These are phyloP conservation scores for Euplagia quadripunctaria DNA, from an alignment of 2,888 invertebrate species.

Conservation along the genomic window DNA sequence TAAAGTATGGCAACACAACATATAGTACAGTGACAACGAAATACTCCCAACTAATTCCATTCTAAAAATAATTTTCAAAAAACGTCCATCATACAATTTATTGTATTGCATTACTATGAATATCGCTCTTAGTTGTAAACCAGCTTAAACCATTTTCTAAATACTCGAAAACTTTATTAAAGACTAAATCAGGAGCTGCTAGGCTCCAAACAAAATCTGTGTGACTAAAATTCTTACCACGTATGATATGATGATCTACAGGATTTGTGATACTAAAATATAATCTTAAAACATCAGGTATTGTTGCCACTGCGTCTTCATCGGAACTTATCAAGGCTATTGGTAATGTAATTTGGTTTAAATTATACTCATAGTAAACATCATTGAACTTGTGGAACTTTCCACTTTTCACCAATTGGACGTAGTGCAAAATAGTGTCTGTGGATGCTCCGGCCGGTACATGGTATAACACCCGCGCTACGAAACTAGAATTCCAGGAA, in stretches of 20 bases:
- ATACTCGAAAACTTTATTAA: slow-evolving; percentile 63
- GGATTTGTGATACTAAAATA: slow-evolving; percentile 67
- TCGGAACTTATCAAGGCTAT: slow-evolving; percentile 70
- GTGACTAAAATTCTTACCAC: slow-evolving; percentile 65
- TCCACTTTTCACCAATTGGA: slow-evolving; percentile 64
- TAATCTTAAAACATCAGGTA: slow-evolving; percentile 64
- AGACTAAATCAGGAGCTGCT: slow-evolving; percentile 60
- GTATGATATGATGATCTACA: slow-evolving; percentile 69
- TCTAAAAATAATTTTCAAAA: neutral
- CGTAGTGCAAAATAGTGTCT: slow-evolving; percentile 72
- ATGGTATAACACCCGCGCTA: slow-evolving; percentile 65
- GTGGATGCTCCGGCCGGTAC: slow-evolving; percentile 75
- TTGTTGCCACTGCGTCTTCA: slow-evolving; percentile 68
- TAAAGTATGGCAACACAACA: slow-evolving; percentile 39
- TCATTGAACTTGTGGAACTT: slow-evolving; percentile 69
- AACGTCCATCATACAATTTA: neutral
- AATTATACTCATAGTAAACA: slow-evolving; percentile 53
- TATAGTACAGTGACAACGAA: slow-evolving; percentile 10
- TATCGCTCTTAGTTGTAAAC: slow-evolving; percentile 12
- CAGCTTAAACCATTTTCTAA: slow-evolving; percentile 48
- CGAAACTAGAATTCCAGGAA: slow-evolving; percentile 57
- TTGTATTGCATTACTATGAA: slow-evolving; percentile 7
- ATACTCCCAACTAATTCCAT: slow-evolving; percentile 8
- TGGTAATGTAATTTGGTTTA: slow-evolving; percentile 63
- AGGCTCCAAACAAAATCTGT: slow-evolving; percentile 73